A percentile compares a stretch with the other conserved stretches of the same genome.
Conservation (phyloP, 1,140 invertebrate genomes). For the Tetraneura akinire region DNA sequence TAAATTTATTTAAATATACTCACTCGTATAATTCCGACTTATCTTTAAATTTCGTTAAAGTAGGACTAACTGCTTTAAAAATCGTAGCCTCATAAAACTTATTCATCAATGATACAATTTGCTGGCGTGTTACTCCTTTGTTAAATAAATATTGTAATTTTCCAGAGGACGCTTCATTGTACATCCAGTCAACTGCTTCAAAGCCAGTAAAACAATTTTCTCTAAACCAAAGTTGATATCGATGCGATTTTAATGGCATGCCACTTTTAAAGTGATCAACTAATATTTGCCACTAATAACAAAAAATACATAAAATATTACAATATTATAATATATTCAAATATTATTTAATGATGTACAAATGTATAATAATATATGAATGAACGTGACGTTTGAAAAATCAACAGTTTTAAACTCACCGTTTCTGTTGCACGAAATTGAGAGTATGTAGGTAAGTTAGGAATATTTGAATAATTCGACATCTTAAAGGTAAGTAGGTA, state of each 20-base stretch:
- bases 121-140: conserved; percentile 43
- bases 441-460: conserved; percentile 11
- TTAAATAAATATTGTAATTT: conserved; percentile 39
- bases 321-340: too few species aligned
- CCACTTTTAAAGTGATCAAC: conserved; percentile 34
- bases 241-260: conserved; percentile 36
- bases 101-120: conserved; percentile 24
- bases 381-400: too few species aligned
- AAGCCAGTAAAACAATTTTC: conserved; percentile 40
- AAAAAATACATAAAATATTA: not conserved
- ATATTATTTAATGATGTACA: too few species aligned
- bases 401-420: not conserved
- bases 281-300: conserved; percentile 25
- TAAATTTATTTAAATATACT: too few species aligned
- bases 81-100: conserved; percentile 37
- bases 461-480: conserved; percentile 7
- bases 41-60: conserved; percentile 24
- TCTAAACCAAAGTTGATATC: conserved; percentile 37
- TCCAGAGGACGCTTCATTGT: conserved; percentile 13
- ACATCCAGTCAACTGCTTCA: conserved; percentile 47
- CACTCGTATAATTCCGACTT: conserved; percentile 35
- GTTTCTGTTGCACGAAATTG: conserved; percentile 46
- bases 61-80: conserved; percentile 37
- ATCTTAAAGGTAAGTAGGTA: not conserved
- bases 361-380: too few species aligned